These are phyloP conservation scores for Pachliopta kotzebuea DNA, from an alignment of 2,888 invertebrate species.

Conservation along the genomic window DNA sequence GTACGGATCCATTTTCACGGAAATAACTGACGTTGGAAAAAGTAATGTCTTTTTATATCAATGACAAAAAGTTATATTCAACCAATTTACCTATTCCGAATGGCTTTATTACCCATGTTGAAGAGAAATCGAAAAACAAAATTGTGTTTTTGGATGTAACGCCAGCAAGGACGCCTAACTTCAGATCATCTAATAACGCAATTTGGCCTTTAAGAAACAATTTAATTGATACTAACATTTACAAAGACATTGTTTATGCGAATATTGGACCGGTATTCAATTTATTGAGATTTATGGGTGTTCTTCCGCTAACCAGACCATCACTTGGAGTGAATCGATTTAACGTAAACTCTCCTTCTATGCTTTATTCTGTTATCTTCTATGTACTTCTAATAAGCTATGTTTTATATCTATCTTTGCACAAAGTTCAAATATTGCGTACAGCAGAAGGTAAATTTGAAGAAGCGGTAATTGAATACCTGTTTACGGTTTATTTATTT, in stretches of 20 bases:
- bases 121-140: constrained; percentile 54
- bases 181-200: constrained; percentile 52
- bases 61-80: constrained; percentile 48
- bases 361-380: constrained; percentile 80
- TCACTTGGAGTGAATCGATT: constrained; percentile 73
- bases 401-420: constrained; percentile 81
- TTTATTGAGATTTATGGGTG: constrained; percentile 78
- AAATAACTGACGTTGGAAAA: constrained; percentile 14
- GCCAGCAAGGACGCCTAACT: constrained; percentile 54
- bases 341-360: constrained; percentile 72
- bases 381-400: constrained; percentile 76
- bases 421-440: constrained; percentile 81
- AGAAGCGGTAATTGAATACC: constrained; percentile 87
- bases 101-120: constrained; percentile 54
- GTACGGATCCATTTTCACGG: constrained; percentile 37
- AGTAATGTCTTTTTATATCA: constrained; percentile 58
- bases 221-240: constrained; percentile 53
- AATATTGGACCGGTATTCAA: constrained; percentile 71
- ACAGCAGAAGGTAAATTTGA: constrained; percentile 85
- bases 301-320: constrained; percentile 80
- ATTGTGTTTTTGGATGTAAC: constrained; percentile 66
- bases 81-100: constrained; percentile 52
- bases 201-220: constrained; percentile 59
- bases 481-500: constrained; percentile 86
- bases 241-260: constrained; percentile 67